Conservation (phyloP, 2,797 vertebrate species). For the Thalassophryne amazonica region DNA sequence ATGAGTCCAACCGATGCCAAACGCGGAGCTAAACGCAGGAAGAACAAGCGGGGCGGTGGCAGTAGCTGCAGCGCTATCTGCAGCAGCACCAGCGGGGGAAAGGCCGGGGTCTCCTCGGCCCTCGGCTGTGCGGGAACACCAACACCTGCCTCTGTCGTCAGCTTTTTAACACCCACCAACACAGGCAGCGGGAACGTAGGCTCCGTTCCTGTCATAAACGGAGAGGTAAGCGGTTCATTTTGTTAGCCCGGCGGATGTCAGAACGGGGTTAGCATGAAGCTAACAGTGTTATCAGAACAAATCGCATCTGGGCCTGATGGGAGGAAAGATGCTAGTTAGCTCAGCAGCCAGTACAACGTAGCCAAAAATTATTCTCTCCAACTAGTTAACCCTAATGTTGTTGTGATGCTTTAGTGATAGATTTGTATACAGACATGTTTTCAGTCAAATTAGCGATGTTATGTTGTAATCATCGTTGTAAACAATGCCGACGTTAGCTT, state of each 20-base stretch:
- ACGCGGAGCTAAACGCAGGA: conserved; percentile 95
- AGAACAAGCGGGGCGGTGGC: conserved; percentile 96
- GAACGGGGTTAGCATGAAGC: conserved; percentile 16
- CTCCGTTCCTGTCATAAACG: conserved; percentile 68
- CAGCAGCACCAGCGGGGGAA: conserved; percentile 78
- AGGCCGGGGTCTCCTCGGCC: conserved; percentile 83
- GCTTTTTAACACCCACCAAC: conserved; percentile 76
- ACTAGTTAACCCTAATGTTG: neutral
- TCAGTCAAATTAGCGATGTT: neutral
- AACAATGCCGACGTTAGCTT: too few relatives aligned
- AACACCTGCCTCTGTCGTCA: conserved; percentile 73
- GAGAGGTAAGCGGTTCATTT: conserved; percentile 74
- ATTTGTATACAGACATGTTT: neutral
- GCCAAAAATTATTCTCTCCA: conserved; percentile 15
- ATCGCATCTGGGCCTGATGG: conserved; percentile 59
- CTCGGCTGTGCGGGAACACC: conserved; percentile 70
- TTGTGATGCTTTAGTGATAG: neutral
- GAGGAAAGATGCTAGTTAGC: conserved; percentile 35
- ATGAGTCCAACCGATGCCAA: conserved; percentile 98
- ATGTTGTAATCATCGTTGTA: conserved; percentile 10
- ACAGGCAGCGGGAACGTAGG: conserved; percentile 59
- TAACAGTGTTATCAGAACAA: conserved; percentile 51
- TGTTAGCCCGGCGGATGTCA: conserved; percentile 37
- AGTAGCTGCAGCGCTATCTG: conserved; percentile 81
- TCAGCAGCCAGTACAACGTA: conserved; percentile 18